Conservation (phyloP, 1,140 invertebrate genomes). For the Asobara japonica region DNA sequence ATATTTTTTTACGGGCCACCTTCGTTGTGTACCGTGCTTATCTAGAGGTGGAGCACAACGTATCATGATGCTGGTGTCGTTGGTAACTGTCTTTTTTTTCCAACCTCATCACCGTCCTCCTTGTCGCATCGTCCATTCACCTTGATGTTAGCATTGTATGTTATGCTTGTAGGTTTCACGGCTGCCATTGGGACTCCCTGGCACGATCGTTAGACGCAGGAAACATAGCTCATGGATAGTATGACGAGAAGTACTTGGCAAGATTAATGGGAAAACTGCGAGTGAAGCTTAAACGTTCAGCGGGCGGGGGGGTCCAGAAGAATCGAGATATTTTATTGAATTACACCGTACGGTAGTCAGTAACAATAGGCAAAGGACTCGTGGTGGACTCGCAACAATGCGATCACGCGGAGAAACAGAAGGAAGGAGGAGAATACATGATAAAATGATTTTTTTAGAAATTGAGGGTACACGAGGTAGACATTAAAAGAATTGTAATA, state of each 20-base stretch:
- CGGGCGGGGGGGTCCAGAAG: background rate
- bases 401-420: background rate
- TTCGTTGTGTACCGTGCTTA: too few species aligned
- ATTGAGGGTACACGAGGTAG: background rate
- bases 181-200: constrained; percentile 20
- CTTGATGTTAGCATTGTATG: background rate
- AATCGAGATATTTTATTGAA: constrained; percentile 24
- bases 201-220: constrained; percentile 31
- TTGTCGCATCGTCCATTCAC: background rate
- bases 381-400: constrained; percentile 16
- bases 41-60: too few species aligned
- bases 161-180: constrained; percentile 8
- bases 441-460: background rate
- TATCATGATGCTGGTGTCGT: too few species aligned
- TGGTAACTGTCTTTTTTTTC: too few species aligned
- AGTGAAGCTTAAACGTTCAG: background rate
- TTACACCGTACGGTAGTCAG: constrained; percentile 6
- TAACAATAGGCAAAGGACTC: constrained; percentile 19
- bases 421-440: background rate
- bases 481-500: background rate
- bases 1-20: too few species aligned
- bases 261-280: constrained; percentile 29
- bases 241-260: constrained; percentile 28
- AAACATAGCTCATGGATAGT: constrained; percentile 33
- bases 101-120: background rate